phyloP scores from a whole-genome alignment of 2,888 invertebrate genomes.

The Aplocera efformata region DNA sequence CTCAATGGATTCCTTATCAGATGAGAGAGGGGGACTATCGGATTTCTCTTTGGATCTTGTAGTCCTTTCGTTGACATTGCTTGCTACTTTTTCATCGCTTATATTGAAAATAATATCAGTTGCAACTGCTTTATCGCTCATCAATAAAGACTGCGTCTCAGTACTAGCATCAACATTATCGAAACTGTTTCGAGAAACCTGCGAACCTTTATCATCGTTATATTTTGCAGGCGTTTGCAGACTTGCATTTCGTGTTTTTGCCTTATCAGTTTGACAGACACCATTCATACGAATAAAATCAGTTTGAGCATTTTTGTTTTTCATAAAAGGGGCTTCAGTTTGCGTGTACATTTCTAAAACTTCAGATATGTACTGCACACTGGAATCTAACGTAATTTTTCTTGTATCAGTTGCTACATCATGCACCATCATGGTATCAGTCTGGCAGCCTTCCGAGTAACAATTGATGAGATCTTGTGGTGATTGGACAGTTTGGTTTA shows the following conservation, averaged over 20 bases:
- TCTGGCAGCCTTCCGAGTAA: conserved; percentile 69
- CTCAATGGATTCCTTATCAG: conserved; percentile 45
- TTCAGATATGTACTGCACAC: conserved; percentile 55
- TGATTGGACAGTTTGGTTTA: conserved; percentile 60
- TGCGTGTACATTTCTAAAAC: conserved; percentile 63
- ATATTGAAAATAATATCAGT: conserved; percentile 17
- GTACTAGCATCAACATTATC: conserved; percentile 45
- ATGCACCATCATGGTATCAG: conserved; percentile 59
- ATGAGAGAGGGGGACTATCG: conserved; percentile 72
- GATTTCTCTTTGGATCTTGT: conserved; percentile 51
- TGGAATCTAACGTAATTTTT: conserved; percentile 62
- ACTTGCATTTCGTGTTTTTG: conserved; percentile 48
- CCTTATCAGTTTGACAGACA: conserved; percentile 58
- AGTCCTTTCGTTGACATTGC: conserved; percentile 14
- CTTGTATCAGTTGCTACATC: conserved; percentile 64
- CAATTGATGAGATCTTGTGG: conserved; percentile 57
- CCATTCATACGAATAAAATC: conserved; percentile 42
- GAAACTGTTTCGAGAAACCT: conserved; percentile 38
- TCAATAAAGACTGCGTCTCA: conserved; percentile 37
- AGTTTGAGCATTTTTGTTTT: conserved; percentile 63
- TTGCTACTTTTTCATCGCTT: conserved; percentile 1
- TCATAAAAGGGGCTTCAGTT: conserved; percentile 57
- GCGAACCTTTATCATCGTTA: conserved; percentile 45
- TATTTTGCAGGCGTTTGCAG: conserved; percentile 52
- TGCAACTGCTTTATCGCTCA: conserved; percentile 37